Base-by-base conservation (phyloP, 2,888 invertebrate genomes). In the Drosophila recens region DNA sequence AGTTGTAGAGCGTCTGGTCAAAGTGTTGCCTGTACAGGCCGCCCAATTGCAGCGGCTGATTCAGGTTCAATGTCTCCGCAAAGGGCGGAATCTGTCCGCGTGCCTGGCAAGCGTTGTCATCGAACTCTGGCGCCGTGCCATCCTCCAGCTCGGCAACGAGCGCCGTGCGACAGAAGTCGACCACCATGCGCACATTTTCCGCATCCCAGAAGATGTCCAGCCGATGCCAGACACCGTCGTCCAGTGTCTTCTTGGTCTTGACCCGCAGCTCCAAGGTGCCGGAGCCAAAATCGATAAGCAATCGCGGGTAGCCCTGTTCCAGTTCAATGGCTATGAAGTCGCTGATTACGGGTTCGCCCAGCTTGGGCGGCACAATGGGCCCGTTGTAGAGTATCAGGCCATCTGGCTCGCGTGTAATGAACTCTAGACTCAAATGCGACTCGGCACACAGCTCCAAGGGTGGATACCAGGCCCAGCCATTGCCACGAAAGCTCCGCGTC, bases 391-490 rank as follows among this genome's bases (percentile, higher is more conserved):
- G 93, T 57, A 99, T 93, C 17, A 99, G 94, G 1, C 98, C 99
- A 91, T 98, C 97, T 0, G 96, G 94, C 93, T 96, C 96, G 82
- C 96, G 94, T 0, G 99, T 98, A 77, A 98, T 96, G 90, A 99
- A 98, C 93, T 99, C 98, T 72, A 99, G 95, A 90, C 97, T 98
- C 75, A 99, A 94, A 93, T 98, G 98, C 38, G 98, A 98, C 80
- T 95, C 96, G 87, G 98, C 97, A 92, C 99, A 99, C 95, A 98
- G 97, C 92, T 98, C 97, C 63, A 99, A 94, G 0, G 99, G 96
- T 2, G 98, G 97, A 93, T 98, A 99, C 98, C 99, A 98, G 8
- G 99, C 98, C 97, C 98, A 99, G 11, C 98, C 98, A 76, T 96
- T 97, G 33, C 98, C 98, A 70, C 96, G 95, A 93, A 99, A 99